Evolutionary conservation across 1,140 invertebrate genomes (phyloP).

Genomic region (Drosophila ficusphila): DNA sequence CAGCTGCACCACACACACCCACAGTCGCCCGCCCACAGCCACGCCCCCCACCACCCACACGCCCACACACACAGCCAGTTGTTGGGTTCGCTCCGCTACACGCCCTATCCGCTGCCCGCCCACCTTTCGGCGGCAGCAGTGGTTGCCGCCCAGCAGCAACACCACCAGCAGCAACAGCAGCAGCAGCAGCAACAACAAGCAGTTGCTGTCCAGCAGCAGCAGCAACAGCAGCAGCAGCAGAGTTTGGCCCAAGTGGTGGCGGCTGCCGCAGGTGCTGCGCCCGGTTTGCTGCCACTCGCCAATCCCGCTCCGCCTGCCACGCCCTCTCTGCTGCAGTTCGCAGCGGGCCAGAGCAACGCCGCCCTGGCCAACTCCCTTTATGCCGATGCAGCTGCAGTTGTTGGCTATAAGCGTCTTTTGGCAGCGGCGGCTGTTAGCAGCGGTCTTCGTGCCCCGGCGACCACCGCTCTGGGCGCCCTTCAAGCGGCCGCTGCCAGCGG

Average conservation of each 20-base stretch:
- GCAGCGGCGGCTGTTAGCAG: conserved; percentile 77
- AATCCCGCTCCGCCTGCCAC: conserved; percentile 34
- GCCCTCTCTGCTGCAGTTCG: conserved; percentile 75
- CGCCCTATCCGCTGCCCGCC: conserved; percentile 87
- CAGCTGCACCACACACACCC: conserved; percentile 84
- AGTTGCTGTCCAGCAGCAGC: conserved; percentile 80
- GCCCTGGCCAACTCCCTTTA: conserved; percentile 69
- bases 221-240: conserved; percentile 84
- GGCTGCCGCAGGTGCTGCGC: conserved; percentile 83
- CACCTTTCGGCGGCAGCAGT: conserved; percentile 85
- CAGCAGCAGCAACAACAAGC: conserved; percentile 66
- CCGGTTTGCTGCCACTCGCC: conserved; percentile 53
- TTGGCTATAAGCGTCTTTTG: conserved; percentile 79
- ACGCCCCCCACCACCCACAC: conserved; percentile 26
- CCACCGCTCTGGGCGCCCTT: conserved; percentile 50
- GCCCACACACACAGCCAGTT: conserved; percentile 60
- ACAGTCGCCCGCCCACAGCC: conserved; percentile 20
- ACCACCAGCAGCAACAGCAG: conserved; percentile 36
- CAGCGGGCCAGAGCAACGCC: conserved; percentile 70
- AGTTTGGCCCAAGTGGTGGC: conserved; percentile 71
- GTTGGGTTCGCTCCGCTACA: conserved; percentile 84
- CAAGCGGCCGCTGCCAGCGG: conserved; percentile 75
- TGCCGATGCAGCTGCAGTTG: conserved; percentile 77
- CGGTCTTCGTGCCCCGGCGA: conserved; percentile 57
- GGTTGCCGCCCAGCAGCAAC: conserved; percentile 76